Conservation (phyloP, 2,797 vertebrate genomes). For the Synaphobranchus kaupii region DNA sequence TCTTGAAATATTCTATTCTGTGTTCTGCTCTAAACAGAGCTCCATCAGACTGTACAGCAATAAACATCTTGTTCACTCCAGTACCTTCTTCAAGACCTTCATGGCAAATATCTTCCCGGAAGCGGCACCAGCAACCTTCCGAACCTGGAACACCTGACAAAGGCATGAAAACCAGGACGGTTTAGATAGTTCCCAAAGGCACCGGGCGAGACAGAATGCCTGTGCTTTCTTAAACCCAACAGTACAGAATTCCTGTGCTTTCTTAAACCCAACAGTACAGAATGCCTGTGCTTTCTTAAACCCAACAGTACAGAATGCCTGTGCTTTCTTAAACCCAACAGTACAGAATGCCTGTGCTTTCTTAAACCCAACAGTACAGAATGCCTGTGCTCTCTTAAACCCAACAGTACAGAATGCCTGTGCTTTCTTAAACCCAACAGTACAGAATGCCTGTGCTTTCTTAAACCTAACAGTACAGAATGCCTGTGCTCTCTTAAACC, state of each 20-base stretch:
- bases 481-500: neutral
- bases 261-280: neutral
- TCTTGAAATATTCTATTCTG: neutral
- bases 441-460: neutral
- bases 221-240: too few species aligned
- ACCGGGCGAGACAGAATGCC: too few species aligned
- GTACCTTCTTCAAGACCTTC: constrained; percentile 97
- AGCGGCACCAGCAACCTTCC: constrained; percentile 87
- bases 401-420: neutral
- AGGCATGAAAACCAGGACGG: neutral
- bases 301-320: neutral
- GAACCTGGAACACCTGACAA: constrained; percentile 90
- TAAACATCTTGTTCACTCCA: constrained; percentile 27
- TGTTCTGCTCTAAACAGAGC: neutral
- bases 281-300: too few species aligned
- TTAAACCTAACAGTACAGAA: too few species aligned
- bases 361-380: neutral
- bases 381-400: too few species aligned
- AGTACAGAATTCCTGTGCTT: too few species aligned
- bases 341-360: too few species aligned
- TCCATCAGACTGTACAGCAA: neutral
- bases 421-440: too few species aligned
- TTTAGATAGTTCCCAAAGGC: neutral
- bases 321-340: too few species aligned
- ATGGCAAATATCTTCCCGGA: constrained; percentile 95